Conservation (phyloP, 2,113 vertebrate species). For the Synchiropus splendidus region DNA sequence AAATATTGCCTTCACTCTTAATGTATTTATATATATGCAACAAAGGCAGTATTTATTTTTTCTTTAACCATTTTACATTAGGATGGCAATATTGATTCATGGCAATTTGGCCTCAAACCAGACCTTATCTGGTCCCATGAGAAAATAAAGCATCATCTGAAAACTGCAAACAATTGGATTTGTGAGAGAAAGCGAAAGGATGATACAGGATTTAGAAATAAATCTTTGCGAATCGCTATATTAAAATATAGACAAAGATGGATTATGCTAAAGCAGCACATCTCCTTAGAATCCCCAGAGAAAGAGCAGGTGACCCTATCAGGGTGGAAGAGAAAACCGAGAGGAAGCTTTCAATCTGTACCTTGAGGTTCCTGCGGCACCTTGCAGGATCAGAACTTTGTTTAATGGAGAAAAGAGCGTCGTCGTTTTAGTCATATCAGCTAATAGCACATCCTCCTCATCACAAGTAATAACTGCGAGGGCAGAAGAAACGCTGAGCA, state of each 20-base stretch:
- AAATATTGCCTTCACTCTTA: too few relatives aligned
- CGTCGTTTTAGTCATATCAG: slow-evolving; percentile 49
- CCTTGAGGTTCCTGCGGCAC: slow-evolving; percentile 55
- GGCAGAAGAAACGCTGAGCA: slow-evolving; percentile 39
- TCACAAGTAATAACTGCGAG: slow-evolving; percentile 51
- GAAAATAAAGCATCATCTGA: too few relatives aligned
- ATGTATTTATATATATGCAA: too few relatives aligned
- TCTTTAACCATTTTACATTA: too few relatives aligned
- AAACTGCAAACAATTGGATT: background rate
- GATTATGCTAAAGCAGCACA: too few relatives aligned
- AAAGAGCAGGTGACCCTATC: slow-evolving; percentile 39
- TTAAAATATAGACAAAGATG: slow-evolving; percentile 9
- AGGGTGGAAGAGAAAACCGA: too few relatives aligned
- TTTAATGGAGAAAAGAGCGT: slow-evolving; percentile 48
- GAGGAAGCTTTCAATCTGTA: slow-evolving; percentile 39
- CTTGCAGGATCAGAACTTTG: slow-evolving; percentile 56
- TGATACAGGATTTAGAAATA: slow-evolving; percentile 5
- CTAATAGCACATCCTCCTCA: slow-evolving; percentile 36
- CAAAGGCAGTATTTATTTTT: too few relatives aligned
- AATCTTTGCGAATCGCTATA: slow-evolving; percentile 5
- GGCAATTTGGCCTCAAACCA: too few relatives aligned
- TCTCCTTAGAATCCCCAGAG: slow-evolving; percentile 24
- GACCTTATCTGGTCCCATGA: too few relatives aligned
- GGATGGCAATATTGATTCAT: too few relatives aligned
- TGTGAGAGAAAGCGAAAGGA: background rate